Percentiles rank a stretch among this genome's conserved stretches.
These are phyloP conservation scores for Capitella teleta DNA, from an alignment of 1,140 invertebrate genomes.

Conservation along the genomic window DNA sequence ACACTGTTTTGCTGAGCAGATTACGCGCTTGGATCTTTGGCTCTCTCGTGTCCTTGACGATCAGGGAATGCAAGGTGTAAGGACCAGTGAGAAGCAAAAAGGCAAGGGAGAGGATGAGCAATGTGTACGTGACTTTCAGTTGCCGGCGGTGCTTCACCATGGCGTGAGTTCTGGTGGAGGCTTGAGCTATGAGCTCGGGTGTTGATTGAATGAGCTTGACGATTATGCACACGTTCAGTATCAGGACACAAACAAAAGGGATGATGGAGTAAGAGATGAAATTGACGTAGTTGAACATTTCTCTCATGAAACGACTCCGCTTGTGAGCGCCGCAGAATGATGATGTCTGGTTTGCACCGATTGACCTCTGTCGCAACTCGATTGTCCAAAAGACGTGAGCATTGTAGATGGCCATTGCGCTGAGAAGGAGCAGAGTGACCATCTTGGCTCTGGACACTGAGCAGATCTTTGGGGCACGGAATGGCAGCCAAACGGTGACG, in stretches of 20 bases:
- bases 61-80: too few species aligned
- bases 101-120: constrained; percentile 33
- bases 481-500: too few species aligned
- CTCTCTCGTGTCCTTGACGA: too few species aligned
- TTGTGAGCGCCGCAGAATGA: neutral
- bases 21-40: too few species aligned
- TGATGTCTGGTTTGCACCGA: too few species aligned
- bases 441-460: too few species aligned
- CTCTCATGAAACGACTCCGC: neutral
- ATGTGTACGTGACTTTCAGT: constrained; percentile 25
- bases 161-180: too few species aligned
- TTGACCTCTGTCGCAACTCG: too few species aligned
- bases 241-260: constrained; percentile 1
- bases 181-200: neutral
- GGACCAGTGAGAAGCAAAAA: constrained; percentile 37
- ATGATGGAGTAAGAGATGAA: constrained; percentile 6
- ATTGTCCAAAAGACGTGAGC: too few species aligned
- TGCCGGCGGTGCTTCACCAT: neutral
- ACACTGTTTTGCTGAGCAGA: constrained; percentile 20
- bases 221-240: constrained; percentile 5
- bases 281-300: neutral
- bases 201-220: neutral
- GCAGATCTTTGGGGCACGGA: too few species aligned
- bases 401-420: too few species aligned
- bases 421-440: too few species aligned